phyloP scores from a whole-genome alignment of 2,797 vertebrate species.

The Oryzias dopingdopingensis region DNA sequence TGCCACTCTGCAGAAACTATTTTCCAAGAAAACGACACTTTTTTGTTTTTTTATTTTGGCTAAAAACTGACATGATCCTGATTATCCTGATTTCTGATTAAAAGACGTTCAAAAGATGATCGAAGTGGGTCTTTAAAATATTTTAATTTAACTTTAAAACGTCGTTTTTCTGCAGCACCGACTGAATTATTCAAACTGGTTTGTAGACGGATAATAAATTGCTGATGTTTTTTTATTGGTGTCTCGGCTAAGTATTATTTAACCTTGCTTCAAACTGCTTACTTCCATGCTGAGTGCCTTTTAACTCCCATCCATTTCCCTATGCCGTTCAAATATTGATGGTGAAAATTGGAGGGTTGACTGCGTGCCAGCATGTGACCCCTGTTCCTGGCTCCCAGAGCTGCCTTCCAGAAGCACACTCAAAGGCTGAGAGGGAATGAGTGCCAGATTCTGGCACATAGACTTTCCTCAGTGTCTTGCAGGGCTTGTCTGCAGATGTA shows the following conservation, averaged over 20 bases:
- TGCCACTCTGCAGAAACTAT: too few relatives aligned
- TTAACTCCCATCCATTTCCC: slow-evolving; percentile 79
- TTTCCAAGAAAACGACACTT: too few relatives aligned
- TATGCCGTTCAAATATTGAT: slow-evolving; percentile 82
- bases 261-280: slow-evolving; percentile 82
- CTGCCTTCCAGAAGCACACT: slow-evolving; percentile 49
- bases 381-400: slow-evolving; percentile 60
- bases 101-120: too few relatives aligned
- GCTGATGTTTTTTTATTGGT: slow-evolving; percentile 77
- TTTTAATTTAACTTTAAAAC: too few relatives aligned
- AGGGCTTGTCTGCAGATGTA: slow-evolving; percentile 68
- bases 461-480: slow-evolving; percentile 56
- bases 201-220: slow-evolving; percentile 79
- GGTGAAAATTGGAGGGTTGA: slow-evolving; percentile 78
- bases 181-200: slow-evolving; percentile 76
- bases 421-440: slow-evolving; percentile 37
- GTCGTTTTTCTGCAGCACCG: slow-evolving; percentile 54
- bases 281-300: slow-evolving; percentile 82
- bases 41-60: too few relatives aligned
- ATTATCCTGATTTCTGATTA: too few relatives aligned
- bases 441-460: slow-evolving; percentile 65
- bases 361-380: slow-evolving; percentile 74
- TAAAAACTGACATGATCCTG: too few relatives aligned
- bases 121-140: too few relatives aligned
- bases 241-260: slow-evolving; percentile 82